Evolutionary conservation across 2,888 invertebrate species (phyloP).

Genomic region (Protodeltote pygarga): DNA sequence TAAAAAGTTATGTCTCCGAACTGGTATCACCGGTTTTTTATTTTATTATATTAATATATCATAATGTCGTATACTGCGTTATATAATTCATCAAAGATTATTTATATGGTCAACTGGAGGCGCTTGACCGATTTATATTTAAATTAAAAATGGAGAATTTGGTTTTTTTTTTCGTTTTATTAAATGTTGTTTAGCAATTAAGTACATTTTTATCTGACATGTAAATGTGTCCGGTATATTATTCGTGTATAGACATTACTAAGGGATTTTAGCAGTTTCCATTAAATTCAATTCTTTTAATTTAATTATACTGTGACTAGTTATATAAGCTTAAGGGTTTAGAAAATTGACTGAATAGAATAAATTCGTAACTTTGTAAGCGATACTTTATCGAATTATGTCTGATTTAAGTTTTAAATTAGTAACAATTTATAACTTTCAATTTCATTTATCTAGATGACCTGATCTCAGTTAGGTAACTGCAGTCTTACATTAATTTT

Average conservation of each 20-base stretch:
- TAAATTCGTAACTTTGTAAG: no score
- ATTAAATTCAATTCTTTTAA: neutral
- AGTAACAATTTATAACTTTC: no score
- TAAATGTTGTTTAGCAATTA: constrained; percentile 16
- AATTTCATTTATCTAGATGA: no score
- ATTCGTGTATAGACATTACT: neutral
- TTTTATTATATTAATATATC: constrained; percentile 71
- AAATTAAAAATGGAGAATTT: constrained; percentile 32
- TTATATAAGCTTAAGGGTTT: neutral
- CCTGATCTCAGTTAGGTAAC: no score
- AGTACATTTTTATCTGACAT: neutral
- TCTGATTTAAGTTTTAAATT: no score
- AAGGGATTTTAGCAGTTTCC: neutral
- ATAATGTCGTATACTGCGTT: constrained; percentile 73
- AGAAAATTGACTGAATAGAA: no score
- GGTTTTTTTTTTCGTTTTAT: constrained; percentile 48
- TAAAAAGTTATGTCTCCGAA: constrained; percentile 71
- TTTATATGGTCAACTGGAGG: constrained; percentile 76
- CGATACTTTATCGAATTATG: no score
- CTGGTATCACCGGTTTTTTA: constrained; percentile 59
- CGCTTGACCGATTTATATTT: constrained; percentile 68
- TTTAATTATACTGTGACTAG: no score
- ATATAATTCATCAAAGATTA: constrained; percentile 78
- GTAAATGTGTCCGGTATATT: neutral
- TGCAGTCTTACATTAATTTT: no score